Conservation (phyloP, 1,140 invertebrate species). For the silkworm (Bombyx mori) region DNA sequence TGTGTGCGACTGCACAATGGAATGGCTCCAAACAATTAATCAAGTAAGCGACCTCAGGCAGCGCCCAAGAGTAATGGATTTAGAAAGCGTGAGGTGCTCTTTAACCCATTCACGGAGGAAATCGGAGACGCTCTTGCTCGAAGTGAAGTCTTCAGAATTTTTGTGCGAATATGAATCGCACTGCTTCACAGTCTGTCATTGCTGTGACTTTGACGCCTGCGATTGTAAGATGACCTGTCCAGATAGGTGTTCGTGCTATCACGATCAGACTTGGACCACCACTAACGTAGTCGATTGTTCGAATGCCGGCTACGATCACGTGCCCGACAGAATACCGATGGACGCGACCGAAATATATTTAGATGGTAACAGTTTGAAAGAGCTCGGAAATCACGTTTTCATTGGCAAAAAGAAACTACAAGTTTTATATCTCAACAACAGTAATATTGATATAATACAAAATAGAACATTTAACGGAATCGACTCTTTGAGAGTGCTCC, state of each 20-base stretch:
- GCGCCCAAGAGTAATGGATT: conserved; percentile 87
- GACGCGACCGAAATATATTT: conserved; percentile 92
- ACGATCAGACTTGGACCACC: conserved; percentile 92
- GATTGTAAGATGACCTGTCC: conserved; percentile 94
- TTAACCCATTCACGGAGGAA: conserved; percentile 82
- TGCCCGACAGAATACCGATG: conserved; percentile 89
- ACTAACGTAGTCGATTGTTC: conserved; percentile 90
- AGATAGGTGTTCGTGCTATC: conserved; percentile 88
- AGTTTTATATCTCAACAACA: conserved; percentile 87
- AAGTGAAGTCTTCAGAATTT: conserved; percentile 86
- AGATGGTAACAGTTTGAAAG: conserved; percentile 87
- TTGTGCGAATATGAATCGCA: conserved; percentile 89
- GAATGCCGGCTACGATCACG: conserved; percentile 78
- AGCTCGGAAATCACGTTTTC: conserved; percentile 87
- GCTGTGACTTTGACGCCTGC: conserved; percentile 92
- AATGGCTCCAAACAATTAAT: conserved; percentile 87
- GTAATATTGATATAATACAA: conserved; percentile 82
- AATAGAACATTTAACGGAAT: conserved; percentile 90
- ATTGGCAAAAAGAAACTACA: conserved; percentile 89
- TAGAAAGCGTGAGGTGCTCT: conserved; percentile 87
- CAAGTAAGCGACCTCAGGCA: conserved; percentile 80
- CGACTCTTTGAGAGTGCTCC: conserved; percentile 79
- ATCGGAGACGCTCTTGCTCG: conserved; percentile 78
- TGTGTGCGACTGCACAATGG: conserved; percentile 88
- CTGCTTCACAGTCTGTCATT: conserved; percentile 90